phyloP scores from a whole-genome alignment of 2,888 invertebrate genomes.

The Fabriciana adippe region DNA sequence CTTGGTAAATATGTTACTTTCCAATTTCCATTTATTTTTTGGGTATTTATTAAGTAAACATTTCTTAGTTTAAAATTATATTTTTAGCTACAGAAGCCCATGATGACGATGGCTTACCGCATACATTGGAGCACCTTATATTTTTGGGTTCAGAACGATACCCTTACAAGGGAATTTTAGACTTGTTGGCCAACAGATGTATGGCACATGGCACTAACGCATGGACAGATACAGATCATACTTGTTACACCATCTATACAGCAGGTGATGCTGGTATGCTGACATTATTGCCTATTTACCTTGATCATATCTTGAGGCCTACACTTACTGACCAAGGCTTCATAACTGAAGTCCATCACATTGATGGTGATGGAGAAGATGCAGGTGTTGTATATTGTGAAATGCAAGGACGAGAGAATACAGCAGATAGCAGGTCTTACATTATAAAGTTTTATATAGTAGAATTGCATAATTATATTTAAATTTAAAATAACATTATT shows the following conservation, averaged over 20 bases:
- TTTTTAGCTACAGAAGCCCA: conserved; percentile 92
- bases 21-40: neutral
- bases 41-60: neutral
- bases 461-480: neutral
- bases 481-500: neutral
- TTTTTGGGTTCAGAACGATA: conserved; percentile 95
- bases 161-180: conserved; percentile 94
- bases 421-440: conserved; percentile 84
- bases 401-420: conserved; percentile 94
- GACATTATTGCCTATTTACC: conserved; percentile 92
- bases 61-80: neutral
- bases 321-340: conserved; percentile 91
- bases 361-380: conserved; percentile 93
- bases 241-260: conserved; percentile 94
- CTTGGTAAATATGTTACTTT: conserved; percentile 83
- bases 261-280: conserved; percentile 92
- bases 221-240: conserved; percentile 93
- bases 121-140: conserved; percentile 95
- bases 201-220: conserved; percentile 96
- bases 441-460: neutral
- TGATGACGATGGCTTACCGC: conserved; percentile 95
- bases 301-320: conserved; percentile 94
- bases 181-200: conserved; percentile 93
- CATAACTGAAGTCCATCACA: conserved; percentile 95
- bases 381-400: conserved; percentile 98